Conservation (phyloP, 1,140 invertebrate species). For the Paralvinella palmiformis region DNA sequence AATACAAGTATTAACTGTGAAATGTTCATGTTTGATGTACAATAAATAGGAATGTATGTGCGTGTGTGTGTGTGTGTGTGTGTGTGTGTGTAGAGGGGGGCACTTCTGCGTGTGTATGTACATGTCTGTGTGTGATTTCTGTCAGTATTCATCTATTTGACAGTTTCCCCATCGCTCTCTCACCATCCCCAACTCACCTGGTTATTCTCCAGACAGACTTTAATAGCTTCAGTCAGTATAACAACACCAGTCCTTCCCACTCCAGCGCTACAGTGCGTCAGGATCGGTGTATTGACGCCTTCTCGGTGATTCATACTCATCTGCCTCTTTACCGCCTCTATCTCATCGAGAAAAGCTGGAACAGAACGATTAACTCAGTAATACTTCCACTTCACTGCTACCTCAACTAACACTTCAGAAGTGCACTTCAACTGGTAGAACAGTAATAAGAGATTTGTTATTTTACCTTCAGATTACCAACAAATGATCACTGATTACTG, state of each 20-base stretch:
- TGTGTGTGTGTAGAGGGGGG: not conserved
- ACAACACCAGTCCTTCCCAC: conserved; percentile 91
- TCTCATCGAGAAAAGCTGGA: conserved; percentile 61
- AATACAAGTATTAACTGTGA: not conserved
- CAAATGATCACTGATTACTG: too few relatives aligned
- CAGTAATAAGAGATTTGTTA: too few relatives aligned
- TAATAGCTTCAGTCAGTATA: conserved; percentile 72
- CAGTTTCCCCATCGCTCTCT: too few relatives aligned
- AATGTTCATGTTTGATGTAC: not conserved
- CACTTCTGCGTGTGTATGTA: too few relatives aligned
- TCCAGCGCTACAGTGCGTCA: conserved; percentile 93
- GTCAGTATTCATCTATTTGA: too few relatives aligned
- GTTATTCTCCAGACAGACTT: conserved; percentile 80
- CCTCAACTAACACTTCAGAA: too few relatives aligned
- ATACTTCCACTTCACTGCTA: too few relatives aligned
- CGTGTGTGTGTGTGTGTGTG: not conserved
- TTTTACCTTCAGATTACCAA: too few relatives aligned
- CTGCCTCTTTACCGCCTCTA: conserved; percentile 72
- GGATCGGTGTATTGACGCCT: conserved; percentile 71
- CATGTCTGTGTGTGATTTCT: too few relatives aligned
- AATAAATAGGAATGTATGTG: not conserved
- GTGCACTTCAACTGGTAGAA: too few relatives aligned
- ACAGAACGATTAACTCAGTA: not conserved
- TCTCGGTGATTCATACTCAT: conserved; percentile 55
- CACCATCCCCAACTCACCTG: conserved; percentile 65